Conservation (phyloP, 2,888 invertebrate species). For the Eristalis tenax region DNA sequence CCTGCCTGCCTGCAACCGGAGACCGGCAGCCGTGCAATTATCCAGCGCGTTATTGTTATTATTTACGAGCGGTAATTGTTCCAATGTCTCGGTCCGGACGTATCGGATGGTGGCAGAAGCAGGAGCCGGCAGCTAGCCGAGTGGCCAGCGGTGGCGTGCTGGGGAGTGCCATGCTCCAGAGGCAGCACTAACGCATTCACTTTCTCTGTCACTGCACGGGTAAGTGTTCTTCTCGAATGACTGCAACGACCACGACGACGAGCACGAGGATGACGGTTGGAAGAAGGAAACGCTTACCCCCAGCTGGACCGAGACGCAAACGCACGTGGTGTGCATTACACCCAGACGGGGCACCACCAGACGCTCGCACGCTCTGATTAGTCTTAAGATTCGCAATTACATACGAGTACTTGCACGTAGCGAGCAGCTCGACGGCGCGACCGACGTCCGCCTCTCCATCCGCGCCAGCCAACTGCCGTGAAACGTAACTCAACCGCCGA, state of each 20-base stretch:
- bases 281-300: constrained; percentile 42
- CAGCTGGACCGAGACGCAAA: constrained; percentile 33
- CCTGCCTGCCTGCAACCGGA: not conserved
- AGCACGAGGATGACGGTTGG: not conserved
- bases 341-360: constrained; percentile 7
- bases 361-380: constrained; percentile 62
- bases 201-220: constrained; percentile 52
- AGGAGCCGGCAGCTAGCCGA: not conserved
- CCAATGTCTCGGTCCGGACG: constrained; percentile 66
- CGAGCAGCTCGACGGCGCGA: constrained; percentile 36
- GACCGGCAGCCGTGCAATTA: constrained; percentile 33
- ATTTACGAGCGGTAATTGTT: constrained; percentile 70
- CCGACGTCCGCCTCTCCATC: constrained; percentile 7
- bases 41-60: constrained; percentile 51
- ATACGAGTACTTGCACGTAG: constrained; percentile 1
- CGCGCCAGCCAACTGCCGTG: constrained; percentile 44
- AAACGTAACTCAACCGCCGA: constrained; percentile 56
- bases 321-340: constrained; percentile 69
- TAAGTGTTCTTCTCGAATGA: constrained; percentile 48
- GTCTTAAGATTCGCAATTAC: constrained; percentile 55
- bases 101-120: constrained; percentile 23
- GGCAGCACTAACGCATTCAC: constrained; percentile 38
- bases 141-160: not conserved
- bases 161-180: not conserved
- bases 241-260: not conserved